phyloP scores from a whole-genome alignment of 1,140 invertebrate genomes.

The Apocrypta bakeri region DNA sequence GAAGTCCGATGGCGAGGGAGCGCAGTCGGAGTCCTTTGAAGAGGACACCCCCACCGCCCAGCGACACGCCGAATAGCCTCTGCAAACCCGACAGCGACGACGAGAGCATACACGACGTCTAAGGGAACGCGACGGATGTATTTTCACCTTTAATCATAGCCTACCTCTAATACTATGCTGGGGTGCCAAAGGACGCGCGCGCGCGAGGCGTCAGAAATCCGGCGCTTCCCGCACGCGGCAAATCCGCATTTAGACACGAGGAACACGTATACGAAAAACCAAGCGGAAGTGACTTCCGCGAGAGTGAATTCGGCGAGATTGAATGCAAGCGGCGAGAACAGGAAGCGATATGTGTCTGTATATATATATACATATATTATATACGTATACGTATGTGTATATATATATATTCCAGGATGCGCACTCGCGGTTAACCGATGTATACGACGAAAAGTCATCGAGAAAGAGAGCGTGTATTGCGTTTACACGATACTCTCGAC shows the following conservation, averaged over 20 bases:
- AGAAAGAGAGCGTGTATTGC: not conserved
- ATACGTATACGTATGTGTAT: no score
- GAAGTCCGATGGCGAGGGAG: constrained; percentile 65
- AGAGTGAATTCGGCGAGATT: not conserved
- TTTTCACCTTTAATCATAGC: not conserved
- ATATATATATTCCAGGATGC: no score
- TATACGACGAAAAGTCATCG: not conserved
- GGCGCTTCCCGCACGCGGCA: constrained; percentile 7
- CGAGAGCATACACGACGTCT: constrained; percentile 76
- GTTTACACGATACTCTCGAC: constrained; percentile 52
- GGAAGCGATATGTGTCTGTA: not conserved
- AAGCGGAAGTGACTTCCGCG: not conserved
- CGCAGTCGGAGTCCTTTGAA: constrained; percentile 71
- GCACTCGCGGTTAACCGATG: constrained; percentile 44
- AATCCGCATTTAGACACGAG: not conserved
- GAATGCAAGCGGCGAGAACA: not conserved
- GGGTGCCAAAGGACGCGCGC: not conserved
- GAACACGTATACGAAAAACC: not conserved
- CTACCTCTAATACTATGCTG: not conserved
- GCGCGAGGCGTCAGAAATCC: not conserved
- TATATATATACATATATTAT: no score
- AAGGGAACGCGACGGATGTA: constrained; percentile 51
- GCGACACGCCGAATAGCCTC: constrained; percentile 67
- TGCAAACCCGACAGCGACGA: constrained; percentile 75
- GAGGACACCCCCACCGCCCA: constrained; percentile 60